Percentiles rank a stretch among this genome's conserved stretches.
Conservation (phyloP, 2,797 vertebrate species). For the Scarus forsteni region DNA sequence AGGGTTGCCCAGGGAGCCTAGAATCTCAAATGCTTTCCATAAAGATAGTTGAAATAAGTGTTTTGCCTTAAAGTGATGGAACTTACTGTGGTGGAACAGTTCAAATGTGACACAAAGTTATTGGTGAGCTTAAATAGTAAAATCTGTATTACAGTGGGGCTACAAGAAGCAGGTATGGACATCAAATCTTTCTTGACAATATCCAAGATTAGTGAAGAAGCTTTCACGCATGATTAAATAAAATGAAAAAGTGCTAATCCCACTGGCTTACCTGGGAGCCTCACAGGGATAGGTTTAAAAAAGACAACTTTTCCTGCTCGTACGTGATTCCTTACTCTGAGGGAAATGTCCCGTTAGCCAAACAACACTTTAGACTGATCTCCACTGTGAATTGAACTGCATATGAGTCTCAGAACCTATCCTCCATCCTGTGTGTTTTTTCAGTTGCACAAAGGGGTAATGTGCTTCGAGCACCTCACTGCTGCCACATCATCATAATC, state of each 20-base stretch:
- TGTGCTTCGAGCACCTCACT: slow-evolving; percentile 19
- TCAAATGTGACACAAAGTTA: slow-evolving; percentile 4
- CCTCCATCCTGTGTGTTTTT: slow-evolving; percentile 20
- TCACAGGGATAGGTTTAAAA: slow-evolving; percentile 18
- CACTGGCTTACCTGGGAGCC: slow-evolving; percentile 7
- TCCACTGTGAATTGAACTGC: slow-evolving; percentile 17
- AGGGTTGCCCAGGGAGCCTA: neutral
- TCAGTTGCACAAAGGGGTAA: slow-evolving; percentile 15
- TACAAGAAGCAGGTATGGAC: slow-evolving; percentile 29
- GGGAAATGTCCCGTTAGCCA: slow-evolving; percentile 19
- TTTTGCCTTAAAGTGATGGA: neutral
- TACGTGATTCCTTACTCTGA: slow-evolving; percentile 10
- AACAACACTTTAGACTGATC: slow-evolving; percentile 1
- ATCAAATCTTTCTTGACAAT: slow-evolving; percentile 37
- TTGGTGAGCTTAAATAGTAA: slow-evolving; percentile 18
- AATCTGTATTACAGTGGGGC: neutral
- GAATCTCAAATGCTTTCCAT: slow-evolving; percentile 13
- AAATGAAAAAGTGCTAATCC: slow-evolving; percentile 37
- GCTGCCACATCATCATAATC: slow-evolving; percentile 15
- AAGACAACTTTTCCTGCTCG: slow-evolving; percentile 17
- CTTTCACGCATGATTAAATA: slow-evolving; percentile 34
- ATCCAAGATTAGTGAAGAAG: slow-evolving; percentile 34
- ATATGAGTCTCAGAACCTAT: slow-evolving; percentile 19
- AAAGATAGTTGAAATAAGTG: slow-evolving; percentile 5
- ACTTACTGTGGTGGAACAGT: neutral